Evolutionary conservation across 1,140 invertebrate genomes (phyloP).

Genomic region (Augochlora pura): DNA sequence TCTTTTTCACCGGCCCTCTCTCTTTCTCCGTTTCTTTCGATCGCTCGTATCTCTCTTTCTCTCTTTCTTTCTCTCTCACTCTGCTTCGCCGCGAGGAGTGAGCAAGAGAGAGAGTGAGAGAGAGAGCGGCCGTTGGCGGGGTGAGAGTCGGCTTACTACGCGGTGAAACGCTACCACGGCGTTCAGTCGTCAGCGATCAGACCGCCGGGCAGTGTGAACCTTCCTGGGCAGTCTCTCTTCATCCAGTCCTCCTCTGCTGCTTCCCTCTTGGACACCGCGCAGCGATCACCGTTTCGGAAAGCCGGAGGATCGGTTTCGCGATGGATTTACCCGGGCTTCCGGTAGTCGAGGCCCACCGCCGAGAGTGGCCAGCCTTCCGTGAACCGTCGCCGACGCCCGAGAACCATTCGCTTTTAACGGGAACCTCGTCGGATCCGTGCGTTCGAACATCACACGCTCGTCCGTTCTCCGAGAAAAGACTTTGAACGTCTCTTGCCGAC

Average conservation of each 20-base stretch:
- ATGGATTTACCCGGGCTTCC: constrained; percentile 15
- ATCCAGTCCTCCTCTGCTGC: constrained; percentile 29
- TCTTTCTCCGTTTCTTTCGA: not conserved
- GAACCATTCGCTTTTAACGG: too few species aligned
- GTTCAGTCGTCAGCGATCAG: constrained; percentile 70
- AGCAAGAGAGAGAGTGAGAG: constrained; percentile 59
- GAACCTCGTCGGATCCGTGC: too few species aligned
- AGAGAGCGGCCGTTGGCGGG: constrained; percentile 65
- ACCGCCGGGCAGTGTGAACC: constrained; percentile 68
- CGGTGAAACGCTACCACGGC: constrained; percentile 64
- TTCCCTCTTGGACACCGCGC: constrained; percentile 34
- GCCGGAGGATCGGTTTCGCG: constrained; percentile 10
- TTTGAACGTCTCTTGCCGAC: not conserved
- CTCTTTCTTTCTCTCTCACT: constrained; percentile 26
- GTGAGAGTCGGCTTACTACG: constrained; percentile 69
- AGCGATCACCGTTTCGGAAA: constrained; percentile 35
- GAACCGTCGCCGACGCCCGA: too few species aligned
- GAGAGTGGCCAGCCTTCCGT: not conserved
- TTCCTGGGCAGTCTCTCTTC: constrained; percentile 59
- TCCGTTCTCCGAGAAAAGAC: not conserved
- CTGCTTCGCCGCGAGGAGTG: constrained; percentile 21
- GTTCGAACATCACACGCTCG: not conserved
- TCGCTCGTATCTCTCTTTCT: constrained; percentile 34
- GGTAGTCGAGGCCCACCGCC: not conserved
- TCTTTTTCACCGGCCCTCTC: not conserved